Conservation (phyloP, 2,888 invertebrate species). For the Atethmia centrago region DNA sequence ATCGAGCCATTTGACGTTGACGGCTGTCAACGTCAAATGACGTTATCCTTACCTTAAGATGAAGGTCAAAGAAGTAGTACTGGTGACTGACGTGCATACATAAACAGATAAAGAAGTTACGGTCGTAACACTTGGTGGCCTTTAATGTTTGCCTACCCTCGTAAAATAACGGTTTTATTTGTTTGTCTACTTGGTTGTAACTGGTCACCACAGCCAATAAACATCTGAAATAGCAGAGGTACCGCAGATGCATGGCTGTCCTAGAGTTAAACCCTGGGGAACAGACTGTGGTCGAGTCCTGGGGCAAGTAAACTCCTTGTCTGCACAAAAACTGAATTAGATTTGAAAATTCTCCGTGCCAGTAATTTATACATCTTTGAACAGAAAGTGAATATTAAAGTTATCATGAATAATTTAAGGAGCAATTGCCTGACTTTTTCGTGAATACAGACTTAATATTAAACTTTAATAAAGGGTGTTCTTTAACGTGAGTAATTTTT, state of each 20-base stretch:
- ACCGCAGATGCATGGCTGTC: not conserved
- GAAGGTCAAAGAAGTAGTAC: conserved; percentile 5
- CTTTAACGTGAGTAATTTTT: not conserved
- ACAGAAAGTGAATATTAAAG: not conserved
- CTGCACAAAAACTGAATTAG: not conserved
- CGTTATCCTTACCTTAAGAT: not conserved
- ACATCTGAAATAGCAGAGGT: not conserved
- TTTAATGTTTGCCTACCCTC: not conserved
- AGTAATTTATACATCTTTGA: not conserved
- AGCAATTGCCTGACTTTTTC: not conserved
- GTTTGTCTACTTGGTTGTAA: not conserved
- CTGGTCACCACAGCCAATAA: not conserved
- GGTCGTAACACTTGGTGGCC: not conserved
- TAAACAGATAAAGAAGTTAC: conserved; percentile 6
- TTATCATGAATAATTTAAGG: not conserved
- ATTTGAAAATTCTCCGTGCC: not conserved
- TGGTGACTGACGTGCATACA: conserved; percentile 1
- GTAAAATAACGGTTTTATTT: conserved; percentile 5
- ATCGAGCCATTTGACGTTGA: no score
- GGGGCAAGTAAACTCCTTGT: not conserved
- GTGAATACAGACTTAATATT: not conserved
- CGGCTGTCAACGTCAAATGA: not conserved
- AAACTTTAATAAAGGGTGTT: no score
- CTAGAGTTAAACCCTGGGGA: not conserved
- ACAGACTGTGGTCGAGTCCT: no score